phyloP scores from a whole-genome alignment of 2,888 invertebrate species.

The Crioceris asparagi region DNA sequence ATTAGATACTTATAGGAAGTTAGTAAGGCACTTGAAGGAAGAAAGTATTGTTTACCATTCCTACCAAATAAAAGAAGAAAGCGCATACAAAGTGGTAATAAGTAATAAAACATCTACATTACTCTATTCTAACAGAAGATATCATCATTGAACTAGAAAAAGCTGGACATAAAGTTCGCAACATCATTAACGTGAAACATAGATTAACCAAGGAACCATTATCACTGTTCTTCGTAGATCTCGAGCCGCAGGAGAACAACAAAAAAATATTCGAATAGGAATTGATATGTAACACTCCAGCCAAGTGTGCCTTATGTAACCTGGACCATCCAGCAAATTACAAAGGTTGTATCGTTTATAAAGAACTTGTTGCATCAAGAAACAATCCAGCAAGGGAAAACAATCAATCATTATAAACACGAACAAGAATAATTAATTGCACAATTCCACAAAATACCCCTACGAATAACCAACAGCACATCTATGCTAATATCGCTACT shows the following conservation, averaged over 20 bases:
- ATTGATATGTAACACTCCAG: not conserved
- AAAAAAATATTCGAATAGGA: not conserved
- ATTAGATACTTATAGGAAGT: conserved; percentile 1
- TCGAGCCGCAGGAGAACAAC: not conserved
- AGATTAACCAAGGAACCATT: conserved; percentile 4
- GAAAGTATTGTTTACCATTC: not conserved
- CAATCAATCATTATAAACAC: no score
- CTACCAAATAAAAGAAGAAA: conserved; percentile 1
- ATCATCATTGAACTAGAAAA: conserved; percentile 2
- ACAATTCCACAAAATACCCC: no score
- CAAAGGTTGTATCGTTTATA: conserved; percentile 4
- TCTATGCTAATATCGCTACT: not conserved
- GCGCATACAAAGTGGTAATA: conserved; percentile 2
- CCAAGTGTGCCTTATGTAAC: conserved; percentile 6
- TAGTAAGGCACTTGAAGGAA: not conserved
- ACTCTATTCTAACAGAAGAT: conserved; percentile 1
- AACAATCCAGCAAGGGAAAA: no score
- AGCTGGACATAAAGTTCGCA: not conserved
- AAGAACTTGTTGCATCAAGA: no score
- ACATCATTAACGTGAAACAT: conserved; percentile 3
- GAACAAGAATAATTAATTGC: no score
- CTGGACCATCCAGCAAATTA: conserved; percentile 8
- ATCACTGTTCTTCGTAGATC: conserved; percentile 3
- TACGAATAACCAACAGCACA: not conserved
- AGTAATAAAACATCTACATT: conserved; percentile 1